A percentile compares a stretch with the other conserved stretches of the same genome.
phyloP scores from a whole-genome alignment of 2,888 invertebrate genomes.

The Petrolisthes manimaculis region DNA sequence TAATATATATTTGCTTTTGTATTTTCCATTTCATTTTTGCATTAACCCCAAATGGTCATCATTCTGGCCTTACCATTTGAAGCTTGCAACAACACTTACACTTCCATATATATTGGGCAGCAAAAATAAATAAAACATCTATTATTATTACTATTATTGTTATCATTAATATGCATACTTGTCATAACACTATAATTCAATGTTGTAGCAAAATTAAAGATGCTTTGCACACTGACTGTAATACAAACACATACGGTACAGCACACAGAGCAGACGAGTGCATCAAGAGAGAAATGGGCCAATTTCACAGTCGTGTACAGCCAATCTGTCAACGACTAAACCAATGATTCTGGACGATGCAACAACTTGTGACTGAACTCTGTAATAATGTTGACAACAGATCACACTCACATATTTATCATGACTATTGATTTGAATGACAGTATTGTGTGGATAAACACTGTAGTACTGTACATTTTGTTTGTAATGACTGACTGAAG shows the following conservation, averaged over 20 bases:
- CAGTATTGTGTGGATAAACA: too few relatives aligned
- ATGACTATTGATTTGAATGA: too few relatives aligned
- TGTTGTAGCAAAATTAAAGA: constrained; percentile 45
- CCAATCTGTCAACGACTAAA: neutral
- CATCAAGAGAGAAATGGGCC: constrained; percentile 25
- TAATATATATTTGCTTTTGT: constrained; percentile 43
- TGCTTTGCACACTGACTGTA: constrained; percentile 34
- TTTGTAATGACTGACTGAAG: too few relatives aligned
- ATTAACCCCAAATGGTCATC: constrained; percentile 40
- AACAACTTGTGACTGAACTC: too few relatives aligned
- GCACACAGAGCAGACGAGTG: constrained; percentile 31
- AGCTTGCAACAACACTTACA: constrained; percentile 31
- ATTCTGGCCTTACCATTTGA: constrained; percentile 36
- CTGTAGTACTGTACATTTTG: too few relatives aligned
- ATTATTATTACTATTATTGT: constrained; percentile 21
- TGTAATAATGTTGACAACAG: too few relatives aligned
- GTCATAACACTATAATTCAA: constrained; percentile 53
- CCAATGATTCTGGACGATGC: too few relatives aligned
- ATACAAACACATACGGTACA: constrained; percentile 19
- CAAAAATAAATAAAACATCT: constrained; percentile 62
- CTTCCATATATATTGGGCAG: constrained; percentile 48
- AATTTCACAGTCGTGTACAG: neutral
- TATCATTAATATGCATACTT: constrained; percentile 27
- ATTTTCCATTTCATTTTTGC: constrained; percentile 34
- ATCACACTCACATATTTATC: too few relatives aligned